Evolutionary conservation across 2,113 vertebrate genomes (phyloP).

Genomic region (human): DNA sequence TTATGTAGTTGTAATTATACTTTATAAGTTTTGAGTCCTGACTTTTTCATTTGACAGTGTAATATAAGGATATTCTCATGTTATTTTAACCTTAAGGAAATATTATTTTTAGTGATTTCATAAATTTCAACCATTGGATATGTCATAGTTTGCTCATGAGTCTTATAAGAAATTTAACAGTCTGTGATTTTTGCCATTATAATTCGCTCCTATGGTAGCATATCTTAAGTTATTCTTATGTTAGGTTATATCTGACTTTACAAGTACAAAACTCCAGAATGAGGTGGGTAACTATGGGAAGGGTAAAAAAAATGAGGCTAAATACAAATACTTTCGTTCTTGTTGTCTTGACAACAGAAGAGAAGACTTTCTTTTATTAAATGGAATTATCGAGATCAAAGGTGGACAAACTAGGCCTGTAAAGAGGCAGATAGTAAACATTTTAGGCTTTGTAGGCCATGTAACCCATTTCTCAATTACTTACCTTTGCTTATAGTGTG

Average conservation of each 20-base stretch:
- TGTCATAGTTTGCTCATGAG: not conserved
- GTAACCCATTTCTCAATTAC: not conserved
- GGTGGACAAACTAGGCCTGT: not conserved
- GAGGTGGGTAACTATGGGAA: not conserved
- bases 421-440: not conserved
- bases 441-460: not conserved
- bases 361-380: not conserved
- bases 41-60: slow-evolving; percentile 43
- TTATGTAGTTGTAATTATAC: slow-evolving; percentile 45
- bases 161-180: not conserved
- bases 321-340: not conserved
- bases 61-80: slow-evolving; percentile 41
- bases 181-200: not conserved
- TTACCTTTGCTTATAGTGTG: not conserved
- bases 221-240: not conserved
- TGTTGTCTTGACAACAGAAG: not conserved
- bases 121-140: not conserved
- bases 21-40: slow-evolving; percentile 48
- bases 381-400: not conserved
- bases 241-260: not conserved
- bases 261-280: not conserved
- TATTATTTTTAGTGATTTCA: slow-evolving; percentile 19
- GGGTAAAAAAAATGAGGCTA: not conserved
- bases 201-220: not conserved
- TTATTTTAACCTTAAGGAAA: slow-evolving; percentile 53